A percentile compares a stretch with the other conserved stretches of the same genome.
Evolutionary conservation across 2,888 invertebrate genomes (phyloP).

Genomic region (Ophioninae sp.): DNA sequence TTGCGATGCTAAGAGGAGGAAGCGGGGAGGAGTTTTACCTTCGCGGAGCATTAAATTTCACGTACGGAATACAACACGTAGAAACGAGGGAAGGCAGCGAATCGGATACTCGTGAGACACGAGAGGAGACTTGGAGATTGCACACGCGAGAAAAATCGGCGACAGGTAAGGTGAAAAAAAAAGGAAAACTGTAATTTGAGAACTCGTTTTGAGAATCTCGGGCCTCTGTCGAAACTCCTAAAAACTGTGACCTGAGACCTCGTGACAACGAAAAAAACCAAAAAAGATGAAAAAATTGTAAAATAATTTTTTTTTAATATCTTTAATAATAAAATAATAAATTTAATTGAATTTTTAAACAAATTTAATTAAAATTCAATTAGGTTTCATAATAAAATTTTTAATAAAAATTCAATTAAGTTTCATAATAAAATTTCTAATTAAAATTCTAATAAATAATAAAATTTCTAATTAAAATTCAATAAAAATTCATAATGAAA

Average conservation of each 20-base stretch:
- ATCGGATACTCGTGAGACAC: constrained; percentile 56
- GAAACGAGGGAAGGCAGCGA: constrained; percentile 16
- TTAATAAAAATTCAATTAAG: no score
- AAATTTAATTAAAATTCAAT: no score
- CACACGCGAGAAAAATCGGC: not conserved
- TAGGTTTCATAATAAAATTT: no score
- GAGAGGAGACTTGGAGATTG: constrained; percentile 16
- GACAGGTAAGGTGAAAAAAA: not conserved
- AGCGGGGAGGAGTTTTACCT: constrained; percentile 15
- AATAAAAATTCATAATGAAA: no score
- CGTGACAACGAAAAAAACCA: no score
- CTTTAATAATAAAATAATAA: not conserved
- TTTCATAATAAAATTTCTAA: no score
- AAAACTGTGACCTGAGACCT: no score
- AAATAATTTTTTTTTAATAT: not conserved
- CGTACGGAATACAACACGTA: constrained; percentile 27
- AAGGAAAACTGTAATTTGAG: not conserved
- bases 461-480: no score
- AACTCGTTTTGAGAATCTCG: not conserved
- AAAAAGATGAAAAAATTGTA: not conserved
- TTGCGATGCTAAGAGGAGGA: not conserved
- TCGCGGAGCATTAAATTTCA: constrained; percentile 56
- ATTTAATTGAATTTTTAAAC: no score
- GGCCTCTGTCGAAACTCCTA: not conserved
- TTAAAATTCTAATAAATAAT: no score